phyloP scores from a whole-genome alignment of 2,888 invertebrate species.

The Entomobrya proxima region DNA sequence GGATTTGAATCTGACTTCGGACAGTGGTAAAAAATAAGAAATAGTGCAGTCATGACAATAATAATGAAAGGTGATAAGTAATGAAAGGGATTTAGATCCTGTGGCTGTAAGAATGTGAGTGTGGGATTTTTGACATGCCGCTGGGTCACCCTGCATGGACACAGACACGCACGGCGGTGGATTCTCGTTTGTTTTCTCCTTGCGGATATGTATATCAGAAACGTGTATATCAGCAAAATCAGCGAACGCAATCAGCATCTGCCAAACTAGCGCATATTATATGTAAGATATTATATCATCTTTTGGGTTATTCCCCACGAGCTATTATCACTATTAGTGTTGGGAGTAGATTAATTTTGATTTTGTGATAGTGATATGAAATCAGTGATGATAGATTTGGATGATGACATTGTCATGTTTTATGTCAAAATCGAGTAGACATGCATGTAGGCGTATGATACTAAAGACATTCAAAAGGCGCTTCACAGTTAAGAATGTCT shows the following conservation, averaged over 20 bases:
- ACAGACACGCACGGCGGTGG: constrained; percentile 21
- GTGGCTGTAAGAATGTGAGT: not conserved
- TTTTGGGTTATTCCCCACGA: constrained; percentile 34
- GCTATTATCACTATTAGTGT: constrained; percentile 50
- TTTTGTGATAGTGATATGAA: constrained; percentile 25
- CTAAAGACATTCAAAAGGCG: no score
- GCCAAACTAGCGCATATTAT: constrained; percentile 58
- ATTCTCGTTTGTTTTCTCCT: constrained; percentile 61
- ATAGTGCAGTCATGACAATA: not conserved
- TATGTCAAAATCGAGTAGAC: no score
- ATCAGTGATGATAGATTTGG: not conserved
- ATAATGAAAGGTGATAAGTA: not conserved
- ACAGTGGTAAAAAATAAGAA: no score
- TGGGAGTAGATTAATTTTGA: constrained; percentile 40
- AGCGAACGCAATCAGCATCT: constrained; percentile 64
- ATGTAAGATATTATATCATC: no score
- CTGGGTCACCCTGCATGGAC: constrained; percentile 4
- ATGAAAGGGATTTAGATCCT: not conserved
- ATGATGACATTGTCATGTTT: no score
- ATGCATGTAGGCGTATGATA: no score
- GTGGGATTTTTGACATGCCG: constrained; percentile 21
- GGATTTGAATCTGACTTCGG: constrained; percentile 18
- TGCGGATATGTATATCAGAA: constrained; percentile 42
- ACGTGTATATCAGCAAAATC: constrained; percentile 37
- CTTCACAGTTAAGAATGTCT: no score